Evolutionary conservation across 2,888 invertebrate genomes (phyloP).

Genomic region (Malachius bipustulatus): DNA sequence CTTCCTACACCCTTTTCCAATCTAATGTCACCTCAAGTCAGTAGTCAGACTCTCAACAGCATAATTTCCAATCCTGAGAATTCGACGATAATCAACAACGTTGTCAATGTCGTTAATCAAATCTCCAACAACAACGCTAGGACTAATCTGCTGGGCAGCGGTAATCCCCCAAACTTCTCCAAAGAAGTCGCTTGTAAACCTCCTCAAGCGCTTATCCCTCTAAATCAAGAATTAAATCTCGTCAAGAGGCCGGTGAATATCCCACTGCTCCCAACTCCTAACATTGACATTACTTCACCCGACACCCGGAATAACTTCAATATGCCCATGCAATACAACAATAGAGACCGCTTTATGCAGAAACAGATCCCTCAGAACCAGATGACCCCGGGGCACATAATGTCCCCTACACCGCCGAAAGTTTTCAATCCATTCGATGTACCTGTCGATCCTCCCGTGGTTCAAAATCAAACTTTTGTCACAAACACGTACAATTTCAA

Average conservation of each 20-base stretch:
- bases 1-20: slow-evolving; percentile 12
- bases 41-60: slow-evolving; percentile 9
- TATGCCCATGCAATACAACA: too few species aligned
- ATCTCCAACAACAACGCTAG: not conserved
- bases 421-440: not conserved
- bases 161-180: slow-evolving; percentile 1
- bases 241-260: not conserved
- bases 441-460: not conserved
- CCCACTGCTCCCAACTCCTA: slow-evolving; percentile 6
- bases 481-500: not conserved
- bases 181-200: too few species aligned
- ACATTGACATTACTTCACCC: slow-evolving; percentile 13
- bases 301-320: slow-evolving; percentile 15
- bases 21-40: not conserved
- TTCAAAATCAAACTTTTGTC: not conserved
- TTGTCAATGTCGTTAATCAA: slow-evolving; percentile 11
- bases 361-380: slow-evolving; percentile 12
- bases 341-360: too few species aligned
- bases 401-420: not conserved
- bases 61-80: slow-evolving; percentile 18
- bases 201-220: too few species aligned
- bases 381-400: too few species aligned
- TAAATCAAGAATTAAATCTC: too few species aligned
- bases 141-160: not conserved
- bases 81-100: slow-evolving; percentile 17